A percentile compares a stretch with the other conserved stretches of the same genome.
These are phyloP conservation scores for Alviniconcha marisindica DNA, from an alignment of 1,140 invertebrate genomes.

Conservation along the genomic window DNA sequence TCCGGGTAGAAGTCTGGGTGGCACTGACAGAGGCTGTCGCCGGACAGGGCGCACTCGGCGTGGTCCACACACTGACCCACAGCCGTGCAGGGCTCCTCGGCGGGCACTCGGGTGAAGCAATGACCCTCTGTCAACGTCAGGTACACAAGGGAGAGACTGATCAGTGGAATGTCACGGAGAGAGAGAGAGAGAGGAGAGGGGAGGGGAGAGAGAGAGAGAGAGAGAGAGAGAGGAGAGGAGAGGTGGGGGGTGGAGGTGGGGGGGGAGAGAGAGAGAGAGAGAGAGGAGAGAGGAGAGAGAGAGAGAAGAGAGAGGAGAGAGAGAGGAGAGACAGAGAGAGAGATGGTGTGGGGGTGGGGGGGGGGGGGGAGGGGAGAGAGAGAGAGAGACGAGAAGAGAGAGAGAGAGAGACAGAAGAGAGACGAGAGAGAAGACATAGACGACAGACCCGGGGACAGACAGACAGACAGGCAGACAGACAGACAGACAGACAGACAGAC, in stretches of 20 bases:
- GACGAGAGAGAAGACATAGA: no score
- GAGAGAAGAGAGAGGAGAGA: background rate
- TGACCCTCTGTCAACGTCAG: conserved; percentile 10
- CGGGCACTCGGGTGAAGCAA: conserved; percentile 26
- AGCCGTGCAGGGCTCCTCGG: conserved; percentile 30
- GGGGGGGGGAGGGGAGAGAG: no score
- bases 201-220: background rate
- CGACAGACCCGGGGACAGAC: no score
- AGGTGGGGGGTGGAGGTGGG: background rate
- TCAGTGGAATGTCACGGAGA: no score
- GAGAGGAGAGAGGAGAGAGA: no score
- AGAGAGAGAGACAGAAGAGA: no score
- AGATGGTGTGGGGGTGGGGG: no score
- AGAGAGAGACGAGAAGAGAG: no score
- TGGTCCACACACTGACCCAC: conserved; percentile 42
- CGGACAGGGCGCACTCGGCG: conserved; percentile 18
- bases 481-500: no score
- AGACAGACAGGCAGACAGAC: no score
- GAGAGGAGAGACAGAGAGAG: background rate
- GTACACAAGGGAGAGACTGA: background rate
- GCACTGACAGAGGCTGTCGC: conserved; percentile 9
- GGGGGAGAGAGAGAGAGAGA: background rate
- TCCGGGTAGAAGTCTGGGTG: conserved; percentile 7
- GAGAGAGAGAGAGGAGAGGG: background rate
- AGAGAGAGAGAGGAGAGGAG: background rate